Percentiles rank a stretch among this genome's conserved stretches.
These are phyloP conservation scores for Sinhomidia bicolor DNA, from an alignment of 2,888 invertebrate species.

Conservation along the genomic window DNA sequence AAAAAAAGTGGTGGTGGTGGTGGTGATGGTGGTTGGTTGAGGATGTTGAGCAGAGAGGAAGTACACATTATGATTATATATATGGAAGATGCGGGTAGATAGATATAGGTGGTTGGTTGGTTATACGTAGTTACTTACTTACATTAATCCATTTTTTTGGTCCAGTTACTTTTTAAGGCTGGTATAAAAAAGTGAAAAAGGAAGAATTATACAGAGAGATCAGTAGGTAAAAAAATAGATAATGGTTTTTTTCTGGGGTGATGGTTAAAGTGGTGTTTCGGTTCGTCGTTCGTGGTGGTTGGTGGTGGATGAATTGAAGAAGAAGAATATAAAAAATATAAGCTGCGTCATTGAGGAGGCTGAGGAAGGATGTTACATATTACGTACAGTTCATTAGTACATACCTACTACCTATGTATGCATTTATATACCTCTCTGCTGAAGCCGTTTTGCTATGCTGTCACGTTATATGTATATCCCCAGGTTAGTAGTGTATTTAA, in stretches of 20 bases:
- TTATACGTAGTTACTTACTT: constrained; percentile 8
- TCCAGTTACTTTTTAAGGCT: constrained; percentile 5
- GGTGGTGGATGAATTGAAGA: constrained; percentile 43
- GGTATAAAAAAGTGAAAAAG: not conserved
- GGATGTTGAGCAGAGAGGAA: not conserved
- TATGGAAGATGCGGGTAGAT: too few relatives aligned
- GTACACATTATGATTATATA: not conserved
- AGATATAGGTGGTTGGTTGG: not conserved
- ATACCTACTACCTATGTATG: too few relatives aligned
- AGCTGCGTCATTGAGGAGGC: constrained; percentile 27
- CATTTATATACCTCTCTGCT: not conserved
- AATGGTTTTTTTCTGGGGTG: constrained; percentile 13
- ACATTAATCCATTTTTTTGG: constrained; percentile 47
- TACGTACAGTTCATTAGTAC: constrained; percentile 17
- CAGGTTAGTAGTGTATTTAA: constrained; percentile 24
- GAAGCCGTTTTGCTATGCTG: not conserved
- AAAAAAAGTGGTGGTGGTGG: too few relatives aligned
- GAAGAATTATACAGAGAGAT: not conserved
- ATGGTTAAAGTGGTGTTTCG: not conserved
- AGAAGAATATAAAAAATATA: too few relatives aligned
- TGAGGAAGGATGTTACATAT: constrained; percentile 18
- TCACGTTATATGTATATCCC: constrained; percentile 29
- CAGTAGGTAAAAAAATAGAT: constrained; percentile 17
- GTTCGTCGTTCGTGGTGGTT: too few relatives aligned
- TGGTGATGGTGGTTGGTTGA: too few relatives aligned